phyloP scores from a whole-genome alignment of 2,797 vertebrate genomes.

The Anabacerthia variegaticeps region DNA sequence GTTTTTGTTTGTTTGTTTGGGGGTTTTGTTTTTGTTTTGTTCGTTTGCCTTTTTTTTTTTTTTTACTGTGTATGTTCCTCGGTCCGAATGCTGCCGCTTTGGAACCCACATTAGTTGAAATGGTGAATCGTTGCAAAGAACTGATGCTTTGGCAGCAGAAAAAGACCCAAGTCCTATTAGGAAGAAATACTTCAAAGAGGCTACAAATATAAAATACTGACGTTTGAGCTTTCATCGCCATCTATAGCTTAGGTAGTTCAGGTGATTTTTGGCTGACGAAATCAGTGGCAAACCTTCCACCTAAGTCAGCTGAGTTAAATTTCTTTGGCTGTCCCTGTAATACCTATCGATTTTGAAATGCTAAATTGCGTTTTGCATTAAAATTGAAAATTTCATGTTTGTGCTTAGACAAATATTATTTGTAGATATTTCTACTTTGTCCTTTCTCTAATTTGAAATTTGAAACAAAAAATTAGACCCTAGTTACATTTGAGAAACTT shows the following conservation, averaged over 20 bases:
- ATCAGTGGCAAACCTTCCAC: neutral
- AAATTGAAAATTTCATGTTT: neutral
- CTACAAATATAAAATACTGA: neutral
- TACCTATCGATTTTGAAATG: neutral
- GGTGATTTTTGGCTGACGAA: neutral
- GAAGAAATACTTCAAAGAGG: neutral
- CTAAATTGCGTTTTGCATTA: neutral
- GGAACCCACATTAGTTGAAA: neutral
- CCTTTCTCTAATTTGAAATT: neutral
- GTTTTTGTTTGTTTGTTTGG: neutral
- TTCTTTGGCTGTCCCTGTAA: neutral
- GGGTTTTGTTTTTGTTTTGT: too few species aligned
- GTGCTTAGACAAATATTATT: neutral
- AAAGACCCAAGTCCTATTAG: neutral
- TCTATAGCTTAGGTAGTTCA: neutral
- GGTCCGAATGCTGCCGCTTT: neutral
- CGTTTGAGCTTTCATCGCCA: neutral
- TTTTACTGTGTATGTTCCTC: neutral
- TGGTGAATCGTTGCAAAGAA: neutral
- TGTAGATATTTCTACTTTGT: neutral
- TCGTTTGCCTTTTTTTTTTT: too few species aligned
- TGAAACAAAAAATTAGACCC: neutral
- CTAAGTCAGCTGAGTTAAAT: neutral
- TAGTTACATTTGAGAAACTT: neutral
- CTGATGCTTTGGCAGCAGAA: neutral